A percentile compares a stretch with the other conserved stretches of the same genome.
Conservation (phyloP, 2,797 vertebrate species). For the Tapirus indicus region DNA sequence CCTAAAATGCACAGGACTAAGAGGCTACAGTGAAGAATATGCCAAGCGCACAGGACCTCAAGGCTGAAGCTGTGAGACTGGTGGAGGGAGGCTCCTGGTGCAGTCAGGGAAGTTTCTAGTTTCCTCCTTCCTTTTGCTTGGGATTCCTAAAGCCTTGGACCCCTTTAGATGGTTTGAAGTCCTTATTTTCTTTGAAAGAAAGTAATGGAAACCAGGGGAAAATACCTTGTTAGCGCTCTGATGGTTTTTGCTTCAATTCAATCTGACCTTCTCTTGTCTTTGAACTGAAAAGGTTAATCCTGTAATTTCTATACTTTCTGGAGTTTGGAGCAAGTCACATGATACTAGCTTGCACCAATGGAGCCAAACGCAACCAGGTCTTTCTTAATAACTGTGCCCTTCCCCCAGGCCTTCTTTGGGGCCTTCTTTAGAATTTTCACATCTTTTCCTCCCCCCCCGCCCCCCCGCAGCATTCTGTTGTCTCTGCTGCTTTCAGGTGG, state of each 20-base stretch:
- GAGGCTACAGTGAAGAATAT: neutral
- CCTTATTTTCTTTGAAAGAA: conserved; percentile 49
- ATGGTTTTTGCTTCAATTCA: conserved; percentile 12
- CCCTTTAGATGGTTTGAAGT: neutral
- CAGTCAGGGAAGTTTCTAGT: neutral
- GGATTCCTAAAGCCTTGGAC: conserved; percentile 32
- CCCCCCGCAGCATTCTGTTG: neutral
- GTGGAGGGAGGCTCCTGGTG: neutral
- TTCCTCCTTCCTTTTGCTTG: neutral
- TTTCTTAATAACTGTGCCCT: neutral
- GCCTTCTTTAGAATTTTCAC: neutral
- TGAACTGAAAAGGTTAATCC: neutral
- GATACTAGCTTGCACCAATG: neutral
- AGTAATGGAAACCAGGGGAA: neutral
- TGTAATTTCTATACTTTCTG: neutral
- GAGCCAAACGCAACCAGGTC: neutral
- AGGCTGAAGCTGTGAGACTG: neutral
- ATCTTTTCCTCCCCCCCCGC: neutral
- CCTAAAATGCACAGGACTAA: neutral
- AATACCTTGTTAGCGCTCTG: neutral
- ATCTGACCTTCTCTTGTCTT: conserved; percentile 8
- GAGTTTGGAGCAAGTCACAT: neutral
- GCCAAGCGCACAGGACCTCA: neutral
- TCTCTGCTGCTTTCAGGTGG: neutral
- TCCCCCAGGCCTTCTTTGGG: neutral